Percentiles rank a stretch among this genome's conserved stretches.
Conservation (phyloP, 2,113 vertebrate species). For the Cepphus grylle region DNA sequence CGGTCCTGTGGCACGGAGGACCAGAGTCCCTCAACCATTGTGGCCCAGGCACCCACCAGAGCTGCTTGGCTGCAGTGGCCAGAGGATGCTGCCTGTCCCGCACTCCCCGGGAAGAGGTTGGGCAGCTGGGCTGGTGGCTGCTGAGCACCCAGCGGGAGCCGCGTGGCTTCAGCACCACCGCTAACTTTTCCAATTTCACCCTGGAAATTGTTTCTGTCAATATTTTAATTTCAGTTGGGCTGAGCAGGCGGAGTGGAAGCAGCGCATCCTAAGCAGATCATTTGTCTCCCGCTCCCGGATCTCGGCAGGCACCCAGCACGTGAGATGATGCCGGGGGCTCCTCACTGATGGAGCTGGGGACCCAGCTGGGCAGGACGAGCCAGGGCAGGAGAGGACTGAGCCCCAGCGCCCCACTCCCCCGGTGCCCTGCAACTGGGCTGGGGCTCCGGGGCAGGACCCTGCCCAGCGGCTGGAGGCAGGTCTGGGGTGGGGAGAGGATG, state of each 20-base stretch:
- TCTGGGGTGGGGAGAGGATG: accelerated
- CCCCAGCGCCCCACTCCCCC: background rate
- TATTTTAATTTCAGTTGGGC: slow-evolving; percentile 35
- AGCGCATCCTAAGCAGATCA: background rate
- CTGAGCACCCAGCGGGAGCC: accelerated
- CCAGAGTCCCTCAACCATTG: accelerated
- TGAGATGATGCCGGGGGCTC: accelerated
- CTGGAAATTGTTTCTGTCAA: slow-evolving; percentile 36
- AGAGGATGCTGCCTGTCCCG: background rate
- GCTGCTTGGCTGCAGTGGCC: background rate
- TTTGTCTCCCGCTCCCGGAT: background rate
- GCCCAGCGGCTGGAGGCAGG: background rate
- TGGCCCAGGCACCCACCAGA: accelerated
- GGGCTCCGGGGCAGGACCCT: background rate
- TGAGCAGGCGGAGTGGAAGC: background rate
- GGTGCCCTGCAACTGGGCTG: background rate
- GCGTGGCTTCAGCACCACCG: accelerated
- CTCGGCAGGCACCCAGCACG: accelerated
- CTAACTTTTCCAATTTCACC: background rate
- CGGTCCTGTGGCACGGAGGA: background rate
- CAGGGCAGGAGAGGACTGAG: background rate
- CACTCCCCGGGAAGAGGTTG: accelerated
- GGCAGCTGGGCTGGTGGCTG: background rate
- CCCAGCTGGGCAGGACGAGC: accelerated
- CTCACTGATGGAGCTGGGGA: background rate